A percentile compares a stretch with the other conserved stretches of the same genome.
phyloP scores from a whole-genome alignment of 2,113 vertebrate species.

The Talpa occidentalis region DNA sequence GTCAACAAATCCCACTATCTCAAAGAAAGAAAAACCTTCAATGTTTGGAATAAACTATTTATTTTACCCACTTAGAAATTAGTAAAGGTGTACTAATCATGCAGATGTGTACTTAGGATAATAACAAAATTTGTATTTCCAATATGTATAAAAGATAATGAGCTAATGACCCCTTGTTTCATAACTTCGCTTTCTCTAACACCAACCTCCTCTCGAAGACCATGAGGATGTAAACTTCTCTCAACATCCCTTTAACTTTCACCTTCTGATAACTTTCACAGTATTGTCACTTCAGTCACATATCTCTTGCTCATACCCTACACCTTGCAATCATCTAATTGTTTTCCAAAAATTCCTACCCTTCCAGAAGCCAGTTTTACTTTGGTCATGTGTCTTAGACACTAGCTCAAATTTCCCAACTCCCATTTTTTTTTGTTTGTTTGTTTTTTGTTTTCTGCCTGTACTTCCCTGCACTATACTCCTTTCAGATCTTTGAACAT shows the following conservation, averaged over 20 bases:
- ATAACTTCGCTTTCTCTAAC: background rate
- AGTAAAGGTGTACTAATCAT: background rate
- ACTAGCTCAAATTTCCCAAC: background rate
- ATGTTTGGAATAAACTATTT: background rate
- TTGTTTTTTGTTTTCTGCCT: background rate
- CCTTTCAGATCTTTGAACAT: background rate
- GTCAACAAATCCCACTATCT: background rate
- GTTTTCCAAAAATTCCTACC: background rate
- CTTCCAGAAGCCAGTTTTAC: background rate
- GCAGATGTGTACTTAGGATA: constrained; percentile 10
- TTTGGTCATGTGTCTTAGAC: background rate
- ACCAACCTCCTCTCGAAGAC: background rate
- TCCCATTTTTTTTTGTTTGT: background rate
- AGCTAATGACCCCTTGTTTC: background rate
- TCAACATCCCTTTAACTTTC: background rate
- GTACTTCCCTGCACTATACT: background rate
- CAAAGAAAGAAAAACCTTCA: background rate
- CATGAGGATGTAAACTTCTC: background rate
- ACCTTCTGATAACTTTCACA: background rate
- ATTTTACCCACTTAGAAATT: constrained; percentile 8
- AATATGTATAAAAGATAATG: background rate
- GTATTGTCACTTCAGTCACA: background rate
- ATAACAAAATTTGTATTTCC: background rate
- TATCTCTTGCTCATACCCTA: background rate
- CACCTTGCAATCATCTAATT: background rate